Conservation (phyloP, 2,888 invertebrate genomes). For the Fragum whitleyi region DNA sequence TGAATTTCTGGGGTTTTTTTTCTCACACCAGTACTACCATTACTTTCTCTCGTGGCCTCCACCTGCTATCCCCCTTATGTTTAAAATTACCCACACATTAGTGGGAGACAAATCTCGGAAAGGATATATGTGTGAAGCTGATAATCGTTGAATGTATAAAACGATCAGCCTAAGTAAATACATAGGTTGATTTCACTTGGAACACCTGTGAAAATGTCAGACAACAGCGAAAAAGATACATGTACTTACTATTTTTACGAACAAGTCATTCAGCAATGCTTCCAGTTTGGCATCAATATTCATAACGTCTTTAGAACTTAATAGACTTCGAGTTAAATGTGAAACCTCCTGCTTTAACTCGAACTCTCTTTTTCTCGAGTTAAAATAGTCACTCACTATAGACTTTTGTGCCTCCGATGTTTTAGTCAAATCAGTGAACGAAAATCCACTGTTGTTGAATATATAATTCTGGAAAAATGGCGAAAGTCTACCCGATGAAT, state of each 20-base stretch:
- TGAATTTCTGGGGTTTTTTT: no score
- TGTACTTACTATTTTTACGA: conserved; percentile 21
- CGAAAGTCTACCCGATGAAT: conserved; percentile 35
- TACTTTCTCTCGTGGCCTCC: no score
- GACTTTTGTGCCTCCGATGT: conserved; percentile 34
- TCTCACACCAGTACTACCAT: no score
- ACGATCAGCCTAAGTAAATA: no score
- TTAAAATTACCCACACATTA: no score
- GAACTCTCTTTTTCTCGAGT: conserved; percentile 12
- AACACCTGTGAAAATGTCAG: no score
- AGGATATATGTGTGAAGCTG: no score
- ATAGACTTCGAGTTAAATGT: neutral
- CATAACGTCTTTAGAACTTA: neutral
- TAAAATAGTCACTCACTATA: conserved; percentile 25
- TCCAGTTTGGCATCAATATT: neutral
- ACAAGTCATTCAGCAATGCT: conserved; percentile 4
- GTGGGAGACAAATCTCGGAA: no score
- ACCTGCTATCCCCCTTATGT: no score
- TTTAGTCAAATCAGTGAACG: conserved; percentile 40
- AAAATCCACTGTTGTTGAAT: conserved; percentile 48
- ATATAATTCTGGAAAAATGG: conserved; percentile 56
- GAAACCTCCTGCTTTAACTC: neutral
- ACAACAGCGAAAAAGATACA: neutral
- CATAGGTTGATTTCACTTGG: no score
- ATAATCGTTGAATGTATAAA: no score